Evolutionary conservation across 2,797 vertebrate genomes (phyloP).

Genomic region (Enteromius anoplus): DNA sequence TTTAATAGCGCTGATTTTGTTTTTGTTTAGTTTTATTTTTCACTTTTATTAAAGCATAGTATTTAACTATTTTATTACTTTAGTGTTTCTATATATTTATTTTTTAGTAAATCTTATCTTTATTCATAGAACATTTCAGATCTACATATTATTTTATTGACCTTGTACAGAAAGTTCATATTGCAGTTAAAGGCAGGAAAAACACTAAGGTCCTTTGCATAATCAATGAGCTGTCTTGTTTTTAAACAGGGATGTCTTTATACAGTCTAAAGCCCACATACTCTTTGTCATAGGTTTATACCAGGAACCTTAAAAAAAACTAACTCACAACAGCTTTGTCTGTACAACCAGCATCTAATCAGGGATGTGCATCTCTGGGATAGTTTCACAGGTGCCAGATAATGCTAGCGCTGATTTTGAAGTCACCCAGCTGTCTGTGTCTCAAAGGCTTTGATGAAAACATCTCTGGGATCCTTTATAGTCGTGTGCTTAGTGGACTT

Average conservation of each 20-base stretch:
- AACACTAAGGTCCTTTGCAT: neutral
- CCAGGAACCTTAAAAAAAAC: constrained; percentile 72
- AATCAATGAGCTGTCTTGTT: constrained; percentile 40
- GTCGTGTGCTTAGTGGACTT: constrained; percentile 53
- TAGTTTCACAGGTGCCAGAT: constrained; percentile 76
- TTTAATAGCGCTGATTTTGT: neutral
- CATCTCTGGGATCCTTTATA: constrained; percentile 58
- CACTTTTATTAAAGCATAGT: neutral
- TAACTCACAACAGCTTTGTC: constrained; percentile 75
- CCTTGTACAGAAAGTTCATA: constrained; percentile 20
- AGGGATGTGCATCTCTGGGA: constrained; percentile 68
- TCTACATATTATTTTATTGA: neutral
- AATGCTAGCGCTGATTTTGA: constrained; percentile 66
- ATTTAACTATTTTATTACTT: neutral
- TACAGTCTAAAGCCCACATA: constrained; percentile 70
- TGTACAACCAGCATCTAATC: constrained; percentile 70
- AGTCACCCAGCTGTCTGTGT: constrained; percentile 64
- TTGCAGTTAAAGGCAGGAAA: constrained; percentile 1
- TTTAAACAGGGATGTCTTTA: constrained; percentile 48
- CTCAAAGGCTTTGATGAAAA: constrained; percentile 65
- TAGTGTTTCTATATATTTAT: neutral
- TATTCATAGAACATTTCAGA: neutral
- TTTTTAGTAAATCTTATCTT: neutral
- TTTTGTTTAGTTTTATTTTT: neutral
- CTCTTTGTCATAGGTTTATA: constrained; percentile 71